Conservation (phyloP, 2,888 invertebrate species). For the Pilophorus perplexus region DNA sequence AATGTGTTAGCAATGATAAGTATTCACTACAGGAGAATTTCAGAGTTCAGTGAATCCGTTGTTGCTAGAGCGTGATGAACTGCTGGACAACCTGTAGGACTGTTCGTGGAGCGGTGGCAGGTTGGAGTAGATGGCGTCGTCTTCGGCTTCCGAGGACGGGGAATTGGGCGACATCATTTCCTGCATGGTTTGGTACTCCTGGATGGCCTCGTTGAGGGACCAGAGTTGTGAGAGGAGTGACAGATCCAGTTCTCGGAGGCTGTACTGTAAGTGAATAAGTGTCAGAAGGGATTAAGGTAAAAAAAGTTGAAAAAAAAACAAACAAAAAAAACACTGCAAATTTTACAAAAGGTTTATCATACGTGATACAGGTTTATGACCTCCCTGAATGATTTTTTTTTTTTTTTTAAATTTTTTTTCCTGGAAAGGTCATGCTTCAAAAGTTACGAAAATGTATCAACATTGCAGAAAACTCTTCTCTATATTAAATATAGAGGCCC, state of each 20-base stretch:
- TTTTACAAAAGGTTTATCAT: too few species aligned
- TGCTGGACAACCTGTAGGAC: slow-evolving; percentile 45
- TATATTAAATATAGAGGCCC: too few species aligned
- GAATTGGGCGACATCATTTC: slow-evolving; percentile 51
- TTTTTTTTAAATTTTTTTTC: too few species aligned
- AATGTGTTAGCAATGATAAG: too few species aligned
- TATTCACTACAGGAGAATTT: too few species aligned
- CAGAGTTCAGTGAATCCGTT: slow-evolving; percentile 47
- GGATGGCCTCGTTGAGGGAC: slow-evolving; percentile 88
- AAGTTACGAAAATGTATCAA: too few species aligned
- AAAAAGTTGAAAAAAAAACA: too few species aligned
- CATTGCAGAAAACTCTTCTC: too few species aligned
- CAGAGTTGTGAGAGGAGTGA: slow-evolving; percentile 86
- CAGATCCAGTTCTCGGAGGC: slow-evolving; percentile 82
- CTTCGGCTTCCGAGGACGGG: slow-evolving; percentile 49
- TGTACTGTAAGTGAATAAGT: slow-evolving; percentile 62
- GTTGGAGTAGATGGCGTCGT: slow-evolving; percentile 47
- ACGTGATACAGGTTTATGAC: too few species aligned
- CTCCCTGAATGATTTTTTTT: too few species aligned
- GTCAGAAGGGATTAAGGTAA: neutral
- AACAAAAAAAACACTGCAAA: too few species aligned
- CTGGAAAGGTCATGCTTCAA: too few species aligned
- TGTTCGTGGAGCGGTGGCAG: slow-evolving; percentile 46
- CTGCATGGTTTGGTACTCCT: slow-evolving; percentile 74
- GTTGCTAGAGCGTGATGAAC: slow-evolving; percentile 48